These are phyloP conservation scores for Drosophila recens DNA, from an alignment of 2,888 invertebrate genomes.

Conservation along the genomic window DNA sequence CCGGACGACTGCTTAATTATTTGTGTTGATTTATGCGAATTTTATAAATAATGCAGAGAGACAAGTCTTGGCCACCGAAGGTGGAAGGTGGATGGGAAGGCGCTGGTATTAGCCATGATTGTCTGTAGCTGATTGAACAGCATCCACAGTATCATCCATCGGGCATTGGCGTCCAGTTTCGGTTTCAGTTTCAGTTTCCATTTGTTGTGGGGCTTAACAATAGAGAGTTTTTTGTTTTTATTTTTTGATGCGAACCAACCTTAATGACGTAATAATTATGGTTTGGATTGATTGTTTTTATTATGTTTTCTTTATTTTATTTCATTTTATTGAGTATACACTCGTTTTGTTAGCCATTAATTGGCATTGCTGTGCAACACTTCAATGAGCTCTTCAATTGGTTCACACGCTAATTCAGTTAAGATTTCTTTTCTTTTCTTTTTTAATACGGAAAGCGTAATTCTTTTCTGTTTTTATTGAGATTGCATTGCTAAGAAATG, in stretches of 20 bases:
- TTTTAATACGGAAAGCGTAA: constrained; percentile 59
- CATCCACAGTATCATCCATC: constrained; percentile 19
- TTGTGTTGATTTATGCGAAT: constrained; percentile 78
- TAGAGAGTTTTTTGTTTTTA: constrained; percentile 7
- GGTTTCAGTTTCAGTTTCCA: constrained; percentile 13
- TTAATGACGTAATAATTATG: constrained; percentile 76
- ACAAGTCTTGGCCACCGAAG: constrained; percentile 15
- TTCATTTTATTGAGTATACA: constrained; percentile 48
- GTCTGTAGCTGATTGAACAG: constrained; percentile 16
- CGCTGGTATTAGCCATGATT: constrained; percentile 27
- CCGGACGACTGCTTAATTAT: constrained; percentile 66
- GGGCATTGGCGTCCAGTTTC: constrained; percentile 18
- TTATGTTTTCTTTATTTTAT: constrained; percentile 32
- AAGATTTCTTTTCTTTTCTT: background rate
- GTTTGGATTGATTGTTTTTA: constrained; percentile 36
- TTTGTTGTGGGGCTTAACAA: constrained; percentile 32
- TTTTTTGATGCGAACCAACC: constrained; percentile 46
- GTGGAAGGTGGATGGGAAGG: constrained; percentile 22
- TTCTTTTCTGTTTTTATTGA: constrained; percentile 18
- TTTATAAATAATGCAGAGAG: constrained; percentile 56
- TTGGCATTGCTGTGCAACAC: constrained; percentile 42
- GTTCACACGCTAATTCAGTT: constrained; percentile 64
- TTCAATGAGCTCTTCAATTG: constrained; percentile 38
- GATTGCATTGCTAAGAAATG: constrained; percentile 56
- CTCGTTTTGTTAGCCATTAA: constrained; percentile 51